Conservation (phyloP, 1,140 invertebrate genomes). For the Penaeus vannamei region DNA sequence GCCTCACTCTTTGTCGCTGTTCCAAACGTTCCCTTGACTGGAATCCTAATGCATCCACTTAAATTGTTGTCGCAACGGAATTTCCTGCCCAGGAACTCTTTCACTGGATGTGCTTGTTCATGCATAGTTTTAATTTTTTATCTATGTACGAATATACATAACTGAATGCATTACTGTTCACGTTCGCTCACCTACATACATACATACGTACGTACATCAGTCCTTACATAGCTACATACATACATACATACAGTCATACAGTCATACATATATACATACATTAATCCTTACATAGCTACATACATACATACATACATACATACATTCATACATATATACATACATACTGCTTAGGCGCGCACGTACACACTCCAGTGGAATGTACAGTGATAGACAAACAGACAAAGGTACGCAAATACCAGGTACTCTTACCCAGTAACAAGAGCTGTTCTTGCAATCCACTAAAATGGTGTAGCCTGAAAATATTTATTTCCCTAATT, state of each 20-base stretch:
- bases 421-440: too few species aligned
- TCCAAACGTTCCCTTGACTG: background rate
- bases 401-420: too few species aligned
- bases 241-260: background rate
- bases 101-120: background rate
- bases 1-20: too few species aligned
- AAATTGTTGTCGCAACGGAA: background rate
- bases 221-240: background rate
- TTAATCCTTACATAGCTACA: conserved; percentile 7
- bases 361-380: too few species aligned
- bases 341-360: background rate
- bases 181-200: background rate
- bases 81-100: background rate
- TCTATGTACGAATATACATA: background rate
- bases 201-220: background rate
- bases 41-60: background rate
- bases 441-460: too few species aligned
- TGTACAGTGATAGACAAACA: too few species aligned
- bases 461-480: too few species aligned
- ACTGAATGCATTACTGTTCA: background rate
- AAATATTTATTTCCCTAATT: too few species aligned
- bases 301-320: conserved; percentile 37
- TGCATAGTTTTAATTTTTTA: background rate
- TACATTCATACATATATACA: conserved; percentile 21
- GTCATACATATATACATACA: background rate